Conservation (phyloP, 2,113 vertebrate genomes). For the Orycteropus afer region DNA sequence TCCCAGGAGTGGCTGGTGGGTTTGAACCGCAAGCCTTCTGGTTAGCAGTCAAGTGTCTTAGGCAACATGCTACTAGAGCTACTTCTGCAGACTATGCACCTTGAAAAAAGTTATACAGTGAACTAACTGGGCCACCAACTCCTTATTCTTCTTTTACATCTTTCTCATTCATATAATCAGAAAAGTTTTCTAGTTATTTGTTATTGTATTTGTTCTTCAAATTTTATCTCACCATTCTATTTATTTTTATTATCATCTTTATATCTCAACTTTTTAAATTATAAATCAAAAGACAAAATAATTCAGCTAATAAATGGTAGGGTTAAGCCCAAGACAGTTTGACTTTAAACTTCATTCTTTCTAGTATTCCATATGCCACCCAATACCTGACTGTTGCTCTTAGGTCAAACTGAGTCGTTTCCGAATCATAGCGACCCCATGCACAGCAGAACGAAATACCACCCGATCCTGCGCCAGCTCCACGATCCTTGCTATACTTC, state of each 20-base stretch:
- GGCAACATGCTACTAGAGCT: no score
- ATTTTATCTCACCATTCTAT: slow-evolving; percentile 15
- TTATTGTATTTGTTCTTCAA: neutral
- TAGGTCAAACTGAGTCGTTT: no score
- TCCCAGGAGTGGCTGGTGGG: no score
- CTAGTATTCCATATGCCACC: neutral
- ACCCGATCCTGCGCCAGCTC: no score
- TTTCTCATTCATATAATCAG: slow-evolving; percentile 17
- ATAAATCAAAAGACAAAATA: slow-evolving; percentile 47
- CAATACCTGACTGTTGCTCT: neutral
- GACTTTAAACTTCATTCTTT: neutral
- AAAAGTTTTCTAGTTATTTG: neutral
- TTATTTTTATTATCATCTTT: slow-evolving; percentile 30
- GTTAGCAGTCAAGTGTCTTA: no score
- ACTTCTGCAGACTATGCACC: neutral
- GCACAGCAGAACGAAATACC: no score
- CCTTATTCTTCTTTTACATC: neutral
- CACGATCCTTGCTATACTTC: no score
- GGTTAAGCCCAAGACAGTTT: neutral
- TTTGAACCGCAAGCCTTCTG: no score
- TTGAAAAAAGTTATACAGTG: slow-evolving; percentile 8
- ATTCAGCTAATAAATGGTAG: slow-evolving; percentile 35
- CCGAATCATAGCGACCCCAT: no score
- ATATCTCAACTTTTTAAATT: slow-evolving; percentile 40
- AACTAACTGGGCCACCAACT: neutral